phyloP scores from a whole-genome alignment of 2,797 vertebrate species.

The Scleropages formosus region DNA sequence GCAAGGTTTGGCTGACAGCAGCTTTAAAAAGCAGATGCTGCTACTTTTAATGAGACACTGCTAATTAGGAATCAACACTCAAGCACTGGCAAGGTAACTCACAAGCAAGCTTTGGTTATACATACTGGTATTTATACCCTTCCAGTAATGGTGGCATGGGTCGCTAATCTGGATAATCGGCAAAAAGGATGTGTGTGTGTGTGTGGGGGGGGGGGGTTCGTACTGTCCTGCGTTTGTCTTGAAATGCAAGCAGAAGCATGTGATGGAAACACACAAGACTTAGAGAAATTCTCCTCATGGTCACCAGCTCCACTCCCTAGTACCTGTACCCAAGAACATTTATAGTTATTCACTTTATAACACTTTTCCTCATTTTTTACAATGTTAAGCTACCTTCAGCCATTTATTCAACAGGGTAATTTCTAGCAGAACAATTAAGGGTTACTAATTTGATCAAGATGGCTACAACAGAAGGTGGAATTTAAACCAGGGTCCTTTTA shows the following conservation, averaged over 20 bases:
- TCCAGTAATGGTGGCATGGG: constrained; percentile 33
- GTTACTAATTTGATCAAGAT: too few relatives aligned
- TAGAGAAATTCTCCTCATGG: too few relatives aligned
- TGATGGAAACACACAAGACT: background rate
- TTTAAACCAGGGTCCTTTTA: too few relatives aligned
- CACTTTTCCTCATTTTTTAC: background rate
- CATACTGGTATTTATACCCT: constrained; percentile 36
- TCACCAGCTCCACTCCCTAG: background rate
- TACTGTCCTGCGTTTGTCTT: background rate
- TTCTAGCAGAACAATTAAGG: too few relatives aligned
- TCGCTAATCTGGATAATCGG: constrained; percentile 32
- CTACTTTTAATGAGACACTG: constrained; percentile 51
- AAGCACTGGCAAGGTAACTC: constrained; percentile 30
- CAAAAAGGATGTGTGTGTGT: constrained; percentile 6
- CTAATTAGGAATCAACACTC: constrained; percentile 45
- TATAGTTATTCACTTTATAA: background rate
- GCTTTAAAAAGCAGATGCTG: constrained; percentile 52
- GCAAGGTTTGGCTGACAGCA: constrained; percentile 57
- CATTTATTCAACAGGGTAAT: too few relatives aligned
- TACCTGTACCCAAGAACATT: constrained; percentile 27
- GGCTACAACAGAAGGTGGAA: background rate
- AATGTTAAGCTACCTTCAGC: background rate
- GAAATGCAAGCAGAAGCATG: constrained; percentile 37
- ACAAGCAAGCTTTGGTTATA: constrained; percentile 25
- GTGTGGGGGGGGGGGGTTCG: background rate